These are phyloP conservation scores for Bambusicola thoracicus DNA, from an alignment of 2,113 vertebrate genomes.

Conservation along the genomic window DNA sequence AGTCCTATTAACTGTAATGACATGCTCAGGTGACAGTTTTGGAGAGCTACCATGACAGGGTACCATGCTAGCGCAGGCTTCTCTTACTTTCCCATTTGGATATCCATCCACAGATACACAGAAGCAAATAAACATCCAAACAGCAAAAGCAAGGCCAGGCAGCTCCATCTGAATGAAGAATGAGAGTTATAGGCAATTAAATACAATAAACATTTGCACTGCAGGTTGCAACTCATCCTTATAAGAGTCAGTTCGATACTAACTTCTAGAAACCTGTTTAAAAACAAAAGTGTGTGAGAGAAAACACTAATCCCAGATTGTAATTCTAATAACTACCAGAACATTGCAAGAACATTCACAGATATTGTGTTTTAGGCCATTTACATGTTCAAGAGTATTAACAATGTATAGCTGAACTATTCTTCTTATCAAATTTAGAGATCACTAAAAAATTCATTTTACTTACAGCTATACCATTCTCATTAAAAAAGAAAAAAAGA, in stretches of 20 bases:
- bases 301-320: background rate
- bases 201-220: background rate
- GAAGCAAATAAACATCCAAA: constrained; percentile 29
- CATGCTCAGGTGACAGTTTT: constrained; percentile 66
- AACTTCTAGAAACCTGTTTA: background rate
- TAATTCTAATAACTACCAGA: background rate
- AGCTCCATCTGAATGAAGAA: constrained; percentile 71
- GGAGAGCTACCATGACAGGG: constrained; percentile 77
- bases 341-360: background rate
- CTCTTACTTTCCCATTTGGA: constrained; percentile 77
- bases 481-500: no score
- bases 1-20: constrained; percentile 72
- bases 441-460: background rate
- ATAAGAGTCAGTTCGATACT: background rate
- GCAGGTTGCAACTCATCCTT: background rate
- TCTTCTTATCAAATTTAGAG: background rate
- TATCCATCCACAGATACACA: constrained; percentile 60
- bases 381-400: background rate
- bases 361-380: background rate
- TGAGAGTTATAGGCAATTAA: background rate
- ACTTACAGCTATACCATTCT: rapidly evolving
- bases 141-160: background rate
- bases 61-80: constrained; percentile 80
- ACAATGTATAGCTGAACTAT: rapidly evolving
- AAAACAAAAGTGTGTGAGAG: background rate